Evolutionary conservation across 2,888 invertebrate species (phyloP), one percentile per base, ranked within the genome.

Genomic region (Ditylenchus weischeri): DNA sequence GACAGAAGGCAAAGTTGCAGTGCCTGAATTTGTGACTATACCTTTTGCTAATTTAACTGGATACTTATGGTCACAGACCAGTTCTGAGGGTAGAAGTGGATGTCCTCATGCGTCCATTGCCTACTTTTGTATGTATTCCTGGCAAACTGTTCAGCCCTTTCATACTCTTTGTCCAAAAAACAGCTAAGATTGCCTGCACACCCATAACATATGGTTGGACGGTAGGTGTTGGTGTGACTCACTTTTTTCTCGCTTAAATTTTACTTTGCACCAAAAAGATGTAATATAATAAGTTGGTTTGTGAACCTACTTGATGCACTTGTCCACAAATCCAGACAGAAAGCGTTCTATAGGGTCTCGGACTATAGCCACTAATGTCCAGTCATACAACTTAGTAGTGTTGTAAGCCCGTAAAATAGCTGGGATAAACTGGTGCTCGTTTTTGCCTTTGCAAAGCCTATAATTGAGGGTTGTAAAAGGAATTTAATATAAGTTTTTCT

Each of bases 271-370:
- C 21, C 47, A 58, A 69, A 72, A 69, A 62, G 68, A 4, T 29
- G 2, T 29, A 29, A 29, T 29, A 29, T 4, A 29, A 29, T 4
- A 5, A 29, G 29, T 29, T 29, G 3, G 2, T 29, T 29, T 4
- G 8, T 3, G 1, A 43, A 43, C 3, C 11, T 6, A 79, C 78
- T 78, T 68, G 51, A 79, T 77, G 62, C 79, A 79, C 69, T 77
- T 73, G 72, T 79, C 79, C 62, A 79, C 76, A 69, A 74, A 79
- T n/a, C 78, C 78, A 23, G 77, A 77, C 23, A 79, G 59, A 64
- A 79, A 79, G 63, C 79, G 67, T 54, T 79, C 79, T 18, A 79
- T 69, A 11, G 79, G 79, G 51, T 79, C 78, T 7, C 79, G 67
- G 19, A 77, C 76, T 35, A 79, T 75, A 71, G 76, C 77, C 13